Evolutionary conservation across 2,888 invertebrate genomes (phyloP).

Genomic region (Cheilosia pagana): DNA sequence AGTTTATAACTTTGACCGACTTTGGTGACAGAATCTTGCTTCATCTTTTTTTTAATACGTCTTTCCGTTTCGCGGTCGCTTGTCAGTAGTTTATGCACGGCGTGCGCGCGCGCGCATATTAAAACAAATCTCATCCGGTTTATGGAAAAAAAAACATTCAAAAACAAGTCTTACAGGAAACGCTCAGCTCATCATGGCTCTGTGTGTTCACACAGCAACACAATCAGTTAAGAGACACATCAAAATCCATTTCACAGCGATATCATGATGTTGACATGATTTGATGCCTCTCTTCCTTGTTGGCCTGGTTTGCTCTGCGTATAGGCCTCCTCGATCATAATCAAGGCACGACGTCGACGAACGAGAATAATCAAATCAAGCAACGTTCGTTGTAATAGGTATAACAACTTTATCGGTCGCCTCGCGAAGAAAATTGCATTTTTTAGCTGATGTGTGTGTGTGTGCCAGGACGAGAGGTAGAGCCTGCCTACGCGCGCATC

Average conservation of each 20-base stretch:
- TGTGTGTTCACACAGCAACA: slow-evolving; percentile 18
- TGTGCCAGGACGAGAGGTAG: slow-evolving; percentile 5
- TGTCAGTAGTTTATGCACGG: not conserved
- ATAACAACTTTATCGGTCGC: slow-evolving; percentile 64
- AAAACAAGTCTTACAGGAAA: slow-evolving; percentile 74
- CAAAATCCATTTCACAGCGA: slow-evolving; percentile 73
- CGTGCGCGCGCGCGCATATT: slow-evolving; percentile 13
- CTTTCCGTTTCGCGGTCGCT: slow-evolving; percentile 46
- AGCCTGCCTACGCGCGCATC: slow-evolving; percentile 50
- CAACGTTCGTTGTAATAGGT: slow-evolving; percentile 36
- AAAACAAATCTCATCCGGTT: slow-evolving; percentile 67
- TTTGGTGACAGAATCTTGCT: slow-evolving; percentile 55
- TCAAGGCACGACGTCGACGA: slow-evolving; percentile 42
- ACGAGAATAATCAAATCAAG: slow-evolving; percentile 55
- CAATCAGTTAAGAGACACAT: slow-evolving; percentile 73
- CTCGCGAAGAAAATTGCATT: slow-evolving; percentile 60
- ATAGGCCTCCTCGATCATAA: slow-evolving; percentile 61
- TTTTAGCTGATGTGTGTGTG: not conserved
- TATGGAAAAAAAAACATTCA: slow-evolving; percentile 33
- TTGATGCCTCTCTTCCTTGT: slow-evolving; percentile 73
- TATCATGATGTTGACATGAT: slow-evolving; percentile 74
- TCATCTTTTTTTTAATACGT: slow-evolving; percentile 48
- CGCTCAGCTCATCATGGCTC: slow-evolving; percentile 36
- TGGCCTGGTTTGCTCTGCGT: slow-evolving; percentile 41
- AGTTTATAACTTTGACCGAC: slow-evolving; percentile 73